Percentiles rank a stretch among this genome's conserved stretches.
These are phyloP conservation scores for Oreotrochilus melanogaster DNA, from an alignment of 2,113 vertebrate genomes.

Conservation along the genomic window DNA sequence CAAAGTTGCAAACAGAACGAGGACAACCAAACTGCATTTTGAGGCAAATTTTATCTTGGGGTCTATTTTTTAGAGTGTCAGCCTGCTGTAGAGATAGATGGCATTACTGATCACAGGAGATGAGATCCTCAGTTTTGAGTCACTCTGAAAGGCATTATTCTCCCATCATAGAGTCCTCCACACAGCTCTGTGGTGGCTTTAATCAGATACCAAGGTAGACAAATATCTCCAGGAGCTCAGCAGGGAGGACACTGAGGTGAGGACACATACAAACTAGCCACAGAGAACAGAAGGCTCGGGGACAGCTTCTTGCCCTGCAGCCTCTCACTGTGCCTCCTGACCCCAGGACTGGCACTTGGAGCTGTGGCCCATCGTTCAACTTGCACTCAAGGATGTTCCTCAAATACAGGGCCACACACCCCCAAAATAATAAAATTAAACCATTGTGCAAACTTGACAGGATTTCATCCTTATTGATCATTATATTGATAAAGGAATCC, in stretches of 20 bases:
- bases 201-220: background rate
- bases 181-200: background rate
- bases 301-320: fast-evolving
- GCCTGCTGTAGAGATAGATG: background rate
- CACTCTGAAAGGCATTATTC: background rate
- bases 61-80: background rate
- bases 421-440: background rate
- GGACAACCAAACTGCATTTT: background rate
- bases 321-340: background rate
- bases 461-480: background rate
- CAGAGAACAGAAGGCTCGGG: background rate
- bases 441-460: background rate
- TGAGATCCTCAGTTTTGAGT: background rate
- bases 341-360: background rate
- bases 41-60: background rate
- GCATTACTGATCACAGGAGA: background rate
- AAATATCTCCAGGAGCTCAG: background rate
- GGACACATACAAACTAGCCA: too few relatives aligned
- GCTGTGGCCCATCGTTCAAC: background rate
- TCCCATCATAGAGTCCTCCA: background rate
- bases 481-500: background rate
- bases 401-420: background rate
- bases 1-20: background rate
- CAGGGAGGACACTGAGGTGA: background rate
- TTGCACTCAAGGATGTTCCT: background rate